Conservation (phyloP, 2,797 vertebrate species). For the Hippopotamyrus pictus region DNA sequence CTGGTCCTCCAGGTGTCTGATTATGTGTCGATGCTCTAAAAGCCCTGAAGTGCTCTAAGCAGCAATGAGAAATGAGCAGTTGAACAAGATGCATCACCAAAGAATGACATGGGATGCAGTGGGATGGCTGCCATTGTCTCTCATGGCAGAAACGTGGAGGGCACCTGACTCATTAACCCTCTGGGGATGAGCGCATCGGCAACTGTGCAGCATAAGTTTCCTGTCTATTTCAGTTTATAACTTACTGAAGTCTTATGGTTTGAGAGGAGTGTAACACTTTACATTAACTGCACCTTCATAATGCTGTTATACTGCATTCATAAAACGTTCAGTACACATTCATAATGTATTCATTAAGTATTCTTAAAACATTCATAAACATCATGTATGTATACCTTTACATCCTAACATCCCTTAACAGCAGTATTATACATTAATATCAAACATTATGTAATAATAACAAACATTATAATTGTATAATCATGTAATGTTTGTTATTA, state of each 20-base stretch:
- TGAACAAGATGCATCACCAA: not conserved
- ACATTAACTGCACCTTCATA: not conserved
- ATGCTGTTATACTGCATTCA: not conserved
- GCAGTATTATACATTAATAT: not conserved
- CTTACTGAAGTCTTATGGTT: not conserved
- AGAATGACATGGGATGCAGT: not conserved
- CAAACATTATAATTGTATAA: not conserved
- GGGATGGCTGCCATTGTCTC: not conserved
- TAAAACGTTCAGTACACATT: not conserved
- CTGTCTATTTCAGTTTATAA: not conserved
- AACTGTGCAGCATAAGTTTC: not conserved
- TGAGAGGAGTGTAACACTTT: not conserved
- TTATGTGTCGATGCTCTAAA: slow-evolving; percentile 13
- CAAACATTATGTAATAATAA: not conserved
- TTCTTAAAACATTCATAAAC: not conserved
- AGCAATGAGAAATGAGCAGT: not conserved
- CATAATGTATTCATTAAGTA: not conserved
- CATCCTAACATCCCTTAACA: not conserved
- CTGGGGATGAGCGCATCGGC: not conserved
- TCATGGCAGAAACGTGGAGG: not conserved
- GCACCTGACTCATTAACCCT: not conserved
- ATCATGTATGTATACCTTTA: not conserved
- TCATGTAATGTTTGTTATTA: not conserved
- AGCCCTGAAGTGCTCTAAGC: slow-evolving; percentile 2
- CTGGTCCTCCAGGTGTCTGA: slow-evolving; percentile 11